Conservation (phyloP, 2,888 invertebrate genomes). For the Pimpla rufipes region DNA sequence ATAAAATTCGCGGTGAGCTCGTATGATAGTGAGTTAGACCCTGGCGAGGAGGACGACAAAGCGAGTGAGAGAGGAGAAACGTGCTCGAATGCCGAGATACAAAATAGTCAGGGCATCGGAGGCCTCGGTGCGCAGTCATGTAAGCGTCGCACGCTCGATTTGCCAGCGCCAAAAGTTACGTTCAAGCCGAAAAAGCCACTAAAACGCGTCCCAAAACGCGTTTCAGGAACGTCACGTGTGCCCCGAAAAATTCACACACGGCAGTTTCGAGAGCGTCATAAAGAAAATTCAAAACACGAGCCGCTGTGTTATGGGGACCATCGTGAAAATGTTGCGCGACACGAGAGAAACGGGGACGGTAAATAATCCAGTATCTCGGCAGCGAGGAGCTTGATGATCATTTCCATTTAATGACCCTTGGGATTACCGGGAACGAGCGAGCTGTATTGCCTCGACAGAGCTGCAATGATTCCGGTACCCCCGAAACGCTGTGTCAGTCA, state of each 20-base stretch:
- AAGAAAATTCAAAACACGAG: neutral
- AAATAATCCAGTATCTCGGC: neutral
- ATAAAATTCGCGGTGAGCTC: conserved; percentile 32
- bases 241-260: neutral
- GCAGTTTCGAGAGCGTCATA: neutral
- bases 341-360: neutral
- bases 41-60: neutral
- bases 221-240: neutral
- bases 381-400: neutral
- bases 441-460: neutral
- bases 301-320: neutral
- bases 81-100: neutral
- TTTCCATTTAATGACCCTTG: conserved; percentile 18
- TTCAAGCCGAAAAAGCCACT: neutral
- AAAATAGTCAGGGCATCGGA: neutral
- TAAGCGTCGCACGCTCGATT: neutral
- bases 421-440: conserved; percentile 3
- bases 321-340: neutral
- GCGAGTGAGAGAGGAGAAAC: neutral
- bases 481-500: neutral
- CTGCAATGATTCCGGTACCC: neutral
- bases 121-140: neutral
- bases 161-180: neutral
- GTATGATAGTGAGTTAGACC: conserved; percentile 16
- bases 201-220: neutral